These are phyloP conservation scores for Corythornis vintsioides DNA, from an alignment of 2,113 vertebrate genomes.

Conservation along the genomic window DNA sequence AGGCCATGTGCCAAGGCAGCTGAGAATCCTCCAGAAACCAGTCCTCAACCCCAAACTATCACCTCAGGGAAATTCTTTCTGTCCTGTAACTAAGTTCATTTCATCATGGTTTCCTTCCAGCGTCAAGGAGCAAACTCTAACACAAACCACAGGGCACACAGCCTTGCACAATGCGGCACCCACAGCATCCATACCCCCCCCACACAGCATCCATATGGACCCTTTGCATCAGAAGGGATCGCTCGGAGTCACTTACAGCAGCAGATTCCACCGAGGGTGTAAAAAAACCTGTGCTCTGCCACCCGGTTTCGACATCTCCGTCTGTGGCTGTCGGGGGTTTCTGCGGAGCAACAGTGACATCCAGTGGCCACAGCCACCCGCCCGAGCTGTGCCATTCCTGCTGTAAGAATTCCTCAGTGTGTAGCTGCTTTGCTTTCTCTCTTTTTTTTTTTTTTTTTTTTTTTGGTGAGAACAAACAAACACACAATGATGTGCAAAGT, in stretches of 20 bases:
- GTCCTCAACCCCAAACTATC: neutral
- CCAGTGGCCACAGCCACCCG: slow-evolving; percentile 34
- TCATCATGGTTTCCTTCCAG: neutral
- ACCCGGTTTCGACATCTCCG: rapidly evolving
- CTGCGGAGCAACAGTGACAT: slow-evolving; percentile 69
- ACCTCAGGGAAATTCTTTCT: neutral
- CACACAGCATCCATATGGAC: neutral
- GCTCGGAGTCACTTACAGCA: neutral
- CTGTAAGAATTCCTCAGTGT: rapidly evolving
- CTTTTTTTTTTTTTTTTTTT: rapidly evolving
- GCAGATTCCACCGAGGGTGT: neutral
- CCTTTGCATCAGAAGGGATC: neutral
- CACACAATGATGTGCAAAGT: neutral
- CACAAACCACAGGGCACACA: neutral
- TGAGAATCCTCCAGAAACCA: neutral
- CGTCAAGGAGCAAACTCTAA: neutral
- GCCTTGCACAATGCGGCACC: neutral
- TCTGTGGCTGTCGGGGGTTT: neutral
- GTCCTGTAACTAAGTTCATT: neutral
- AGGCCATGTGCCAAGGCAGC: neutral
- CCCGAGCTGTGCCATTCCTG: rapidly evolving
- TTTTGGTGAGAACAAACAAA: neutral
- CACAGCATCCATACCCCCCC: neutral
- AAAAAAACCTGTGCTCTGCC: neutral
- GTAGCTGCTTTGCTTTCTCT: neutral